Conservation (phyloP, 2,113 vertebrate genomes). For the Eptatretus burgeri region DNA sequence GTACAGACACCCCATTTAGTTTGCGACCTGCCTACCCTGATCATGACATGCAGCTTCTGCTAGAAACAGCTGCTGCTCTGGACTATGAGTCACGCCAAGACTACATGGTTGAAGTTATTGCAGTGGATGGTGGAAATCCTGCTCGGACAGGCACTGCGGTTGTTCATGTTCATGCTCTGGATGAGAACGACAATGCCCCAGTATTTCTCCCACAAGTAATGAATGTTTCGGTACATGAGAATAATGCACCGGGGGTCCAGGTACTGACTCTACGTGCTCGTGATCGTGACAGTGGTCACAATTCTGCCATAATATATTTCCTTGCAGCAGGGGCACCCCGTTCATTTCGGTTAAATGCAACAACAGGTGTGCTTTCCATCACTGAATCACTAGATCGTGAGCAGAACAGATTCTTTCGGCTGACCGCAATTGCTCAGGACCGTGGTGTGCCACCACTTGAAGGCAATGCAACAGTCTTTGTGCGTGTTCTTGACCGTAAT, state of each 20-base stretch:
- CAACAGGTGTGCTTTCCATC: slow-evolving; percentile 78
- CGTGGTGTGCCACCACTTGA: slow-evolving; percentile 83
- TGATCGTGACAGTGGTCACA: slow-evolving; percentile 90
- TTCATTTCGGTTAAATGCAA: slow-evolving; percentile 88
- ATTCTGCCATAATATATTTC: slow-evolving; percentile 93
- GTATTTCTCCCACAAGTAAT: slow-evolving; percentile 95
- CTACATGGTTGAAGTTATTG: slow-evolving; percentile 96
- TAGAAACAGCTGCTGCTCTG: slow-evolving; percentile 77
- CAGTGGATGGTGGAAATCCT: slow-evolving; percentile 82
- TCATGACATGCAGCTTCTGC: slow-evolving; percentile 88
- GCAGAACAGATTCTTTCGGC: slow-evolving; percentile 83
- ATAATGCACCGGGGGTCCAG: slow-evolving; percentile 84
- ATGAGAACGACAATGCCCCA: slow-evolving; percentile 94
- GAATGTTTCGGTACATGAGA: slow-evolving; percentile 82
- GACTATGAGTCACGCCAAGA: slow-evolving; percentile 98
- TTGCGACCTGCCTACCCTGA: slow-evolving; percentile 83
- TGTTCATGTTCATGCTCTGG: slow-evolving; percentile 76
- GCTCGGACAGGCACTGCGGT: slow-evolving; percentile 87
- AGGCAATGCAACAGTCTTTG: slow-evolving; percentile 78
- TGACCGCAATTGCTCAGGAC: slow-evolving; percentile 81
- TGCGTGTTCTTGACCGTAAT: slow-evolving; percentile 80
- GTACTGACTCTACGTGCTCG: slow-evolving; percentile 82
- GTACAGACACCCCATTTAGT: slow-evolving; percentile 34
- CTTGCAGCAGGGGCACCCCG: slow-evolving; percentile 83
- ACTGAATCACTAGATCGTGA: slow-evolving; percentile 88